Evolutionary conservation across 2,113 vertebrate genomes (phyloP).

Genomic region (Notarius lentiginosus): DNA sequence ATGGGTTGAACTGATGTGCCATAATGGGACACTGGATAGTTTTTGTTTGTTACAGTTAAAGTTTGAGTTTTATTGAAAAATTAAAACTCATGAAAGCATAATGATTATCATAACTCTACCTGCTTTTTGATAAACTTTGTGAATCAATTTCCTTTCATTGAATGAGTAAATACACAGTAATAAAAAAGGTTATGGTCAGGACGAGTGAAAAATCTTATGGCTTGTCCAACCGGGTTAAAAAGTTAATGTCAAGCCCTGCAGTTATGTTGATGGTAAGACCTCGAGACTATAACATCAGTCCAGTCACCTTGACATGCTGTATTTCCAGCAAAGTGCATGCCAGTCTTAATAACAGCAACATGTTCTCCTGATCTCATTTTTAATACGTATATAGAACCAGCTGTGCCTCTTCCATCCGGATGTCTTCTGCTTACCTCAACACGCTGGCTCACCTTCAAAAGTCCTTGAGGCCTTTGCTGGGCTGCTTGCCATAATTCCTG

Average conservation of each 20-base stretch:
- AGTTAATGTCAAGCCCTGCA: not conserved
- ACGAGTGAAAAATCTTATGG: too few relatives aligned
- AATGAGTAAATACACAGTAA: too few relatives aligned
- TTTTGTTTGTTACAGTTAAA: too few relatives aligned
- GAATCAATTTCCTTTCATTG: too few relatives aligned
- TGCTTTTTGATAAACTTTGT: too few relatives aligned
- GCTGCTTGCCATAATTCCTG: not conserved
- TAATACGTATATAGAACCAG: not conserved
- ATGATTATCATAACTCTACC: too few relatives aligned
- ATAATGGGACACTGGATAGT: too few relatives aligned
- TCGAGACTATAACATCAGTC: not conserved
- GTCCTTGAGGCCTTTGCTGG: constrained; percentile 20
- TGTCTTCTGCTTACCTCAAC: constrained; percentile 19
- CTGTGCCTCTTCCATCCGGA: constrained; percentile 18
- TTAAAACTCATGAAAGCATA: too few relatives aligned
- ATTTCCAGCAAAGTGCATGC: not conserved
- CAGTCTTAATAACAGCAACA: not conserved
- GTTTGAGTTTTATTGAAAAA: too few relatives aligned
- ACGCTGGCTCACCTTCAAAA: constrained; percentile 34
- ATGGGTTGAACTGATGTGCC: too few relatives aligned
- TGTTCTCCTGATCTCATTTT: constrained; percentile 21
- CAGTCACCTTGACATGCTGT: not conserved
- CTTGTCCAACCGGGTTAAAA: too few relatives aligned
- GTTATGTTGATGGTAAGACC: not conserved
- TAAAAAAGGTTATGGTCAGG: too few relatives aligned